A percentile compares a stretch with the other conserved stretches of the same genome.
Conservation (phyloP, 2,797 vertebrate genomes). For the Menidia menidia region DNA sequence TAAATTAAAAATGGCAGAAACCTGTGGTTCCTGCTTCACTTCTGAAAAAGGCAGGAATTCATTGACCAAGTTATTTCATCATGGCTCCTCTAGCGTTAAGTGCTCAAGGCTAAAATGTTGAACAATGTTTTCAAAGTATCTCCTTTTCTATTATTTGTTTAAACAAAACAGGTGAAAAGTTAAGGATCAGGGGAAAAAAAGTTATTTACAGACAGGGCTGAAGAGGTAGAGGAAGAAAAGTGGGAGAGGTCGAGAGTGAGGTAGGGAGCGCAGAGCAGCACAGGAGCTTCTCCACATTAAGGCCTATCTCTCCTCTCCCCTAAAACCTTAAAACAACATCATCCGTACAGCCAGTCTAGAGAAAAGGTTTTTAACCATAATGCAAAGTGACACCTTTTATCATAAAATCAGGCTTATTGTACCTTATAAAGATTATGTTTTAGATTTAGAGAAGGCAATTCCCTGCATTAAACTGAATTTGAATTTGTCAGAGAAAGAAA, state of each 20-base stretch:
- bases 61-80: constrained; percentile 2
- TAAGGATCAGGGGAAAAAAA: not conserved
- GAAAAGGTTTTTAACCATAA: not conserved
- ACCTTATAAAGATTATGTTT: not conserved
- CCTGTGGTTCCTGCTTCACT: not conserved
- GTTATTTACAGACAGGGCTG: not conserved
- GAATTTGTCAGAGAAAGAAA: not conserved
- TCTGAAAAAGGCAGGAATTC: not conserved
- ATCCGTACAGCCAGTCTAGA: constrained; percentile 4
- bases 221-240: constrained; percentile 51
- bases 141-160: not conserved
- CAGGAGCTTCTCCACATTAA: constrained; percentile 61
- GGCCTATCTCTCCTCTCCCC: constrained; percentile 59
- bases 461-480: not conserved
- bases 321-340: constrained; percentile 32
- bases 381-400: constrained; percentile 36
- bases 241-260: constrained; percentile 63
- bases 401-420: constrained; percentile 13
- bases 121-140: not conserved
- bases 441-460: not conserved
- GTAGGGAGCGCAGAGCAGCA: constrained; percentile 65
- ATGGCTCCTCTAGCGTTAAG: constrained; percentile 6
- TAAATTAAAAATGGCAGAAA: not conserved
- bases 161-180: constrained; percentile 1
- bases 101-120: constrained; percentile 5